Evolutionary conservation across 2,888 invertebrate species (phyloP), one percentile per base, ranked within the genome.

Genomic region (Disparrhopalites patrizii): DNA sequence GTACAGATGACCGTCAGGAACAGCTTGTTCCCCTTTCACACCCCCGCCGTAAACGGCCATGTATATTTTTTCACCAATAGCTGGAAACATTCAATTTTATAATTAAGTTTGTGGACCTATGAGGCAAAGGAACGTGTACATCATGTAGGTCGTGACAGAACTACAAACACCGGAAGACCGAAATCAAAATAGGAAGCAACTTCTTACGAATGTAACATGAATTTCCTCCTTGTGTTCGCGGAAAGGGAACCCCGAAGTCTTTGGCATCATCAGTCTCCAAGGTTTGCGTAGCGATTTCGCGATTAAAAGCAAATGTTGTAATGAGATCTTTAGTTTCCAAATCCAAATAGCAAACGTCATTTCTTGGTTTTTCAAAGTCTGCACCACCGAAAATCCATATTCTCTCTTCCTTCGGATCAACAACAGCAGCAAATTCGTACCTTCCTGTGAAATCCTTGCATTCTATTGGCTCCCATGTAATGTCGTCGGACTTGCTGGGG

Each of bases 41-140:
- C 72, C 72, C 3, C 72, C 72, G 15, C 68, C 68, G 55, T 65
- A 72, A 25, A 72, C 55, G 0, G 65, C 62, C 23, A 72, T 23
- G 50, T 33, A 72, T 1, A 20, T 30, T 31, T 65, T 64, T 15
- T 56, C 70, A 18, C 54, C 51, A 7, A 62, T 3, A 27, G 62
- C 66, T 65, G 25, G 18, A 56, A 55, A 33, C n/a, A 60, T 47
- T 36, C 13, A 25, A 20, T 51, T 20, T n/a, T 10, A 51, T 20
- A 20, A 8, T 51, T 51, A 3, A 51, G 7, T 36, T 36, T 36
- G 13, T 10, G n/a, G n/a, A n/a, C n/a, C n/a, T n/a, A n/a, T n/a
- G n/a, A n/a, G n/a, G n/a, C n/a, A n/a, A n/a, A n/a, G n/a, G n/a
- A n/a, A n/a, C n/a, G n/a, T n/a, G n/a, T n/a, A 36, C 13, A 13